These are phyloP conservation scores for Tichodroma muraria DNA, from an alignment of 2,113 vertebrate species.

Conservation along the genomic window DNA sequence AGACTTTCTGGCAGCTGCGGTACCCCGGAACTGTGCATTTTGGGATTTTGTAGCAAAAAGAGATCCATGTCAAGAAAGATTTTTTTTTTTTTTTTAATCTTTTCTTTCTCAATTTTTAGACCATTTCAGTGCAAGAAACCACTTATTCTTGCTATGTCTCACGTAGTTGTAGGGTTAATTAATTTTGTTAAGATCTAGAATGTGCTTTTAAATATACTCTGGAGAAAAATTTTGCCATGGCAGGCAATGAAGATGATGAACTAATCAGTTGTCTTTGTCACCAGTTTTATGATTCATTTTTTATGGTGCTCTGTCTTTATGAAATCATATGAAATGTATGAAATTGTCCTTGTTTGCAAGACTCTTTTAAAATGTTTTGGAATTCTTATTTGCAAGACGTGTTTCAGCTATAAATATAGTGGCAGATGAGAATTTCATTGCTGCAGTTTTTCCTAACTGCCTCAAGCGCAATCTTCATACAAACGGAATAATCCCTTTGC, in stretches of 20 bases:
- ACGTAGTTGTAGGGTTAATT: slow-evolving; percentile 18
- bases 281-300: neutral
- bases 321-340: slow-evolving; percentile 47
- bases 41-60: neutral
- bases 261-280: slow-evolving; percentile 31
- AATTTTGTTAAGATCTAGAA: slow-evolving; percentile 19
- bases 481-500: slow-evolving; percentile 7
- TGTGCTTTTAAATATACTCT: slow-evolving; percentile 23
- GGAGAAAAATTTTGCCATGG: neutral
- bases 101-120: neutral
- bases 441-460: neutral
- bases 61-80: neutral
- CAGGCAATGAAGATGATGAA: slow-evolving; percentile 45
- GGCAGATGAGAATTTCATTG: neutral
- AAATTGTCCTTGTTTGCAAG: slow-evolving; percentile 6
- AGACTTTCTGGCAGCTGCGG: neutral
- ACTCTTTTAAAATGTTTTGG: neutral
- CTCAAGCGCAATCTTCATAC: neutral
- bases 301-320: slow-evolving; percentile 22
- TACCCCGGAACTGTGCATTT: neutral
- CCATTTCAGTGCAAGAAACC: neutral
- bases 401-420: neutral
- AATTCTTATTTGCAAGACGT: neutral
- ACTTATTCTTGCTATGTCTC: neutral
- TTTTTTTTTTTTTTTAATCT: neutral